Percentiles rank a stretch among this genome's conserved stretches.
Evolutionary conservation across 2,888 invertebrate genomes (phyloP).

Genomic region (Helleia helle): DNA sequence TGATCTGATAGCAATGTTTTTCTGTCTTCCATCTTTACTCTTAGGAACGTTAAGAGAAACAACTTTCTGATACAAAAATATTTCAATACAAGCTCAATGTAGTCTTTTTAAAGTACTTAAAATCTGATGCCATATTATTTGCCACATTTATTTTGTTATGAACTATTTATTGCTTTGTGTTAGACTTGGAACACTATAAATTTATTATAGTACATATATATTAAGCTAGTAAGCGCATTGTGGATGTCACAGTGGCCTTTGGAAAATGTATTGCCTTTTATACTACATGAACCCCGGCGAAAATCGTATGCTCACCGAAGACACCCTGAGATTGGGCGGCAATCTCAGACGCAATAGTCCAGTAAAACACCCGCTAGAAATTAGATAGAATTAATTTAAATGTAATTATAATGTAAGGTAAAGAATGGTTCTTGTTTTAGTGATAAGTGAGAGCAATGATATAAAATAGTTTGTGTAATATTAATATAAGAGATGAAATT

Average conservation of each 20-base stretch:
- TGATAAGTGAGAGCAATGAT: conserved; percentile 70
- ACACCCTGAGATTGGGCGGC: conserved; percentile 38
- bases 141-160: conserved; percentile 64
- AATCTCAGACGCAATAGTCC: conserved; percentile 54
- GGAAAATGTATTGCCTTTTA: conserved; percentile 50
- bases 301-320: conserved; percentile 22
- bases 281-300: conserved; percentile 43
- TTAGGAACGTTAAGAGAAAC: conserved; percentile 18
- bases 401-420: conserved; percentile 69
- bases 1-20: conserved; percentile 68
- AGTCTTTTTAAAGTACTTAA: conserved; percentile 59
- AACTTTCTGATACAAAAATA: conserved; percentile 15
- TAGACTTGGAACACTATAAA: conserved; percentile 41
- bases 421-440: conserved; percentile 73
- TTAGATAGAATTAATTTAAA: conserved; percentile 70
- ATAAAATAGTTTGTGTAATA: conserved; percentile 73
- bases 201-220: conserved; percentile 46
- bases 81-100: conserved; percentile 28
- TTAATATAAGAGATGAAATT: conserved; percentile 65
- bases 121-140: conserved; percentile 71
- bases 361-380: conserved; percentile 66
- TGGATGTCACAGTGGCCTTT: conserved; percentile 62
- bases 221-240: conserved; percentile 62
- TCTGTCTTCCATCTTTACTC: conserved; percentile 67
- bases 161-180: conserved; percentile 47